Conservation (phyloP, 2,113 vertebrate species). For the Phyllostomus hastatus region DNA sequence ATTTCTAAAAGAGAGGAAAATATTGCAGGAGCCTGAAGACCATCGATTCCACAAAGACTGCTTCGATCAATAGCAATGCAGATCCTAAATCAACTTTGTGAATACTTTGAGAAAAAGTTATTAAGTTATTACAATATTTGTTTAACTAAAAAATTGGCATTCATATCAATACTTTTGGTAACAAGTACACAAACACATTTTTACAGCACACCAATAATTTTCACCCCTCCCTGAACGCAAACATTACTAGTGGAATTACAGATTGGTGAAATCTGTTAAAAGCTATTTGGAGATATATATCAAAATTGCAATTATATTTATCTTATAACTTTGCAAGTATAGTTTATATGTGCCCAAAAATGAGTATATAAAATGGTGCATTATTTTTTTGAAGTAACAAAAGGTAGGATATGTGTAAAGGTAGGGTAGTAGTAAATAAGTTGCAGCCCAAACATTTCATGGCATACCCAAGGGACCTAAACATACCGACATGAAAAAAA, state of each 20-base stretch:
- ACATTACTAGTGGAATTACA: not conserved
- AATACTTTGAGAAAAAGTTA: not conserved
- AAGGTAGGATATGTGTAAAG: not conserved
- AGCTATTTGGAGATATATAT: not conserved
- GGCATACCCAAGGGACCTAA: not conserved
- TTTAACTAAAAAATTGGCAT: not conserved
- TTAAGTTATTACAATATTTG: not conserved
- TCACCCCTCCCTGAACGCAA: not conserved
- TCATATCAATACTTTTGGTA: not conserved
- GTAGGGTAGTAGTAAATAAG: not conserved
- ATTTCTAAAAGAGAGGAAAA: not conserved
- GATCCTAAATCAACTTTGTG: not conserved
- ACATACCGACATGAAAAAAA: not conserved
- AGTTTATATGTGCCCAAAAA: not conserved
- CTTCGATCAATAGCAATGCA: not conserved
- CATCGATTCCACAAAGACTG: not conserved
- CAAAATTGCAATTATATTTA: not conserved
- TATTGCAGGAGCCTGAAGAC: not conserved
- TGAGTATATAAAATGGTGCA: not conserved
- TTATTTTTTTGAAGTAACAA: not conserved
- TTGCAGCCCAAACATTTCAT: not conserved
- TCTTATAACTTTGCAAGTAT: not conserved
- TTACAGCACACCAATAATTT: not conserved
- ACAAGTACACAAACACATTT: not conserved
- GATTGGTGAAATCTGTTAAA: not conserved